phyloP scores from a whole-genome alignment of 2,888 invertebrate genomes.

The Philonicus albiceps region DNA sequence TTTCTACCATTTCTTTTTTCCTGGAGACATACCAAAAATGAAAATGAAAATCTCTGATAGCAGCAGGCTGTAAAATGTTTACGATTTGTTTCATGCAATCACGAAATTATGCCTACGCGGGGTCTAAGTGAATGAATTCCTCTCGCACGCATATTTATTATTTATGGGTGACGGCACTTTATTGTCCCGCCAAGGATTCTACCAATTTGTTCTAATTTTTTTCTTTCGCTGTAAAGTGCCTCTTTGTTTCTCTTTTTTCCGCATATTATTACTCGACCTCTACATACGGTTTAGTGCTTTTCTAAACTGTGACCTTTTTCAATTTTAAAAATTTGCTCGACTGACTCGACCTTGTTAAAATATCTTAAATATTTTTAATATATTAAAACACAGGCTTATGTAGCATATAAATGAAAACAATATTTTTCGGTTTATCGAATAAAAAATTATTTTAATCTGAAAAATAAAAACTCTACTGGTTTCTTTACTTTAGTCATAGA shows the following conservation, averaged over 20 bases:
- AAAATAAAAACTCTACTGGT: too few relatives aligned
- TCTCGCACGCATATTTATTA: not conserved
- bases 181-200: not conserved
- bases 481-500: too few relatives aligned
- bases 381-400: too few relatives aligned
- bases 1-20: not conserved
- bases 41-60: conserved; percentile 31
- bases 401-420: too few relatives aligned
- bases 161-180: not conserved
- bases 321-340: not conserved
- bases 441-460: too few relatives aligned
- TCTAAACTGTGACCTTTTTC: not conserved
- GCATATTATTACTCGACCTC: not conserved
- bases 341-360: not conserved
- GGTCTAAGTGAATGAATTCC: not conserved
- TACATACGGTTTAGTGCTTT: not conserved
- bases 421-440: too few relatives aligned
- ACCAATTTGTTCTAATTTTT: not conserved
- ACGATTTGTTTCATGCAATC: conserved; percentile 30
- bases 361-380: too few relatives aligned
- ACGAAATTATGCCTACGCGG: not conserved
- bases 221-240: not conserved
- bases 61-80: conserved; percentile 21
- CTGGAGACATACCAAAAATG: not conserved
- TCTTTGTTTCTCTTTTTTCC: not conserved